Conservation (phyloP, 2,797 vertebrate species). For the Scyliorhinus canicula region DNA sequence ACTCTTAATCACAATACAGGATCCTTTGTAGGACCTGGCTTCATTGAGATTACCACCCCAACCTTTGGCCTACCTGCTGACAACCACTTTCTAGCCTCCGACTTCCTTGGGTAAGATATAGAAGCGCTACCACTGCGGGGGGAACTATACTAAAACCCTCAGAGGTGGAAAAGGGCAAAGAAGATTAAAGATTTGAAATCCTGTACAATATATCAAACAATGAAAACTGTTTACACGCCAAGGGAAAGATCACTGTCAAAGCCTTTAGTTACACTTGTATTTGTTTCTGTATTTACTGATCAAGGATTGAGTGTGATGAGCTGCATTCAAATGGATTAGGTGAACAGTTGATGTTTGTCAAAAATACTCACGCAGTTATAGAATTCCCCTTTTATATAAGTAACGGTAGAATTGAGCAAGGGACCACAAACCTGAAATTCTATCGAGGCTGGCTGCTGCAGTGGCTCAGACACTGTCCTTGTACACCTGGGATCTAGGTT, state of each 20-base stretch:
- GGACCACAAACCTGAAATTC: background rate
- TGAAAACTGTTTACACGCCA: constrained; percentile 12
- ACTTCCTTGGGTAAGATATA: background rate
- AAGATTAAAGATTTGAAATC: background rate
- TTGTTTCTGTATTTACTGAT: background rate
- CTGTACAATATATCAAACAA: background rate
- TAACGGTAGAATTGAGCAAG: background rate
- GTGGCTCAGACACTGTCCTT: background rate
- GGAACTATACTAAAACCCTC: background rate
- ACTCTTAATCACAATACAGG: background rate
- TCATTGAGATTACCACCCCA: too few relatives aligned
- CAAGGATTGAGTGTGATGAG: background rate
- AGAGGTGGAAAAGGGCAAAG: background rate
- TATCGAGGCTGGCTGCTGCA: background rate
- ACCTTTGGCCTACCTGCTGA: background rate
- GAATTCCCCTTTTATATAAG: background rate
- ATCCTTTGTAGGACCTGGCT: background rate
- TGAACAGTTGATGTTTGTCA: constrained; percentile 1
- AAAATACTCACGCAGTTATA: background rate
- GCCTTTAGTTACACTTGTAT: background rate
- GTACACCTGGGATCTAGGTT: background rate
- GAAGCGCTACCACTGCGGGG: background rate
- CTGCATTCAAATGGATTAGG: background rate
- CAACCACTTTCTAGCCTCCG: background rate
- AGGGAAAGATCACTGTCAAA: background rate